Conservation (phyloP, 1,140 invertebrate species). For the Lordiphosa collinella region DNA sequence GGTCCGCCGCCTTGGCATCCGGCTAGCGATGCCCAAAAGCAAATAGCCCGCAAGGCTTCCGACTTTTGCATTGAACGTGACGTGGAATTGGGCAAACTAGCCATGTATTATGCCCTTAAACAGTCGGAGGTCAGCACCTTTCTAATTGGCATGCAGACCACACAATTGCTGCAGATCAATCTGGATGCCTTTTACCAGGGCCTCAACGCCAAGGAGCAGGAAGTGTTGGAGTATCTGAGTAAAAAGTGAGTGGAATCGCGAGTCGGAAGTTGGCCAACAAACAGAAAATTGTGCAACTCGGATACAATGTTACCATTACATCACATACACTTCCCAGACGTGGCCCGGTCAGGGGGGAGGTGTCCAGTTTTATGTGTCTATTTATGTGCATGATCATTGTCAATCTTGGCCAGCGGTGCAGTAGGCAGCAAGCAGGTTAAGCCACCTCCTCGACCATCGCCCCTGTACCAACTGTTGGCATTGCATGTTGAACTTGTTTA, state of each 20-base stretch:
- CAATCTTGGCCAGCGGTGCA: conserved; percentile 75
- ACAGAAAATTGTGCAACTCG: conserved; percentile 75
- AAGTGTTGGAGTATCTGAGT: conserved; percentile 82
- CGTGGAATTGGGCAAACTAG: conserved; percentile 86
- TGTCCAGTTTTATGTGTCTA: conserved; percentile 8
- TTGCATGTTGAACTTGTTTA: conserved; percentile 49
- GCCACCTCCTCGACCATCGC: background rate
- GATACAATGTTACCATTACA: conserved; percentile 73
- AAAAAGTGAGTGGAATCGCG: conserved; percentile 82
- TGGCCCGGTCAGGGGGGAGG: background rate
- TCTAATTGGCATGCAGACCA: conserved; percentile 86
- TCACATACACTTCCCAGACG: conserved; percentile 44
- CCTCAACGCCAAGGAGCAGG: conserved; percentile 83
- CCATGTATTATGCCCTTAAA: conserved; percentile 84
- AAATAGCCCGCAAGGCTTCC: conserved; percentile 82
- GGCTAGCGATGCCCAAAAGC: conserved; percentile 85
- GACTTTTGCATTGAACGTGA: conserved; percentile 85
- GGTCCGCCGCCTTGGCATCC: conserved; percentile 93
- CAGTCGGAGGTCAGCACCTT: conserved; percentile 83
- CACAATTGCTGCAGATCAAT: conserved; percentile 83
- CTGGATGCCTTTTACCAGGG: conserved; percentile 83
- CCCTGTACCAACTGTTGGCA: background rate
- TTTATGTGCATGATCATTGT: conserved; percentile 62
- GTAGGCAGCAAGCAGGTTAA: conserved; percentile 46
- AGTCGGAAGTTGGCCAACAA: conserved; percentile 64